Base-by-base conservation (phyloP, 2,888 invertebrate species). In the Tenthredo mesomela region DNA sequence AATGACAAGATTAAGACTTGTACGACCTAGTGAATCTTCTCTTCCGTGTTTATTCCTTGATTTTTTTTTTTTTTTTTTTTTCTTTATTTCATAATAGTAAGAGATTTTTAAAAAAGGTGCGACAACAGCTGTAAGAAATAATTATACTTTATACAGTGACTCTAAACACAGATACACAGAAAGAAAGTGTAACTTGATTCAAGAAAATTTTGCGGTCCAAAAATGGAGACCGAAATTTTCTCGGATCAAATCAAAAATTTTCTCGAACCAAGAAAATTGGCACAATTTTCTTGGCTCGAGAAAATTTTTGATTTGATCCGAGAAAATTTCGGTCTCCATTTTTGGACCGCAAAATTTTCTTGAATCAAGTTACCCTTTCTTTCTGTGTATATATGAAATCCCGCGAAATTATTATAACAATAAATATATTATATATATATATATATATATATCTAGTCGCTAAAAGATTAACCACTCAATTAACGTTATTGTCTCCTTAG, bases 1-100 rank as follows among this genome's bases (percentile, higher is more conserved):
- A 80, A 61, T 80, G 61, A 80, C 21, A 80, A 61, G 80, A 80
- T 80, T 61, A 40, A 40, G 61, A 58, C 40, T 61, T 40, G 29
- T 33, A 61, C 25, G 29, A 50, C 1, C 78, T 61, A 15, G 21
- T 78, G 58, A n/a, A 4, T 47, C 54, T 50, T 25, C 77, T 0
- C 18, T 15, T 3, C 4, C 73, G 1, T 40, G 10, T 21, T 25
- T 29, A 25, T 15, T 12, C 33, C 15, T 70, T 37, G 6, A 12
- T 40, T 73, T n/a, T 33, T 12, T 18, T 18, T 33, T 4, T 33
- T 33, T 0, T 3, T 33, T 33, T 33, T 33, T 18, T 12, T 15
- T 29, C 50, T 25, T 15, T 75, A 21, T 33, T 54, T 5, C 18
- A 77, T 77, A 33, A 77, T 29, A 77, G 50, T 54, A 3, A 47